Evolutionary conservation across 2,797 vertebrate species (phyloP).

Genomic region (Somateria mollissima): DNA sequence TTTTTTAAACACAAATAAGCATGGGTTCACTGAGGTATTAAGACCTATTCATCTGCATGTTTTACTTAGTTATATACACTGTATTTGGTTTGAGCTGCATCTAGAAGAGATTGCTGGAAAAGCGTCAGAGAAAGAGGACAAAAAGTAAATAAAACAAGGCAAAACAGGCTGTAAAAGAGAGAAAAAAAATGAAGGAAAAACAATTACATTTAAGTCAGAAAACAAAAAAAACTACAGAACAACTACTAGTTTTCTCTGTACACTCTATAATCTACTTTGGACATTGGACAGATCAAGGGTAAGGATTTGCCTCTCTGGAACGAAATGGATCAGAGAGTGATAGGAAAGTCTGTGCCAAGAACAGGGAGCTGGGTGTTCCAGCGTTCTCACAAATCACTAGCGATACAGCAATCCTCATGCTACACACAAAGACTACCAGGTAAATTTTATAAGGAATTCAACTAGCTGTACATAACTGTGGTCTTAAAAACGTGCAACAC

Average conservation of each 20-base stretch:
- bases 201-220: neutral
- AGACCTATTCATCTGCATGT: neutral
- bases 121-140: neutral
- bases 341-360: neutral
- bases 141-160: neutral
- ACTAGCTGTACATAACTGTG: neutral
- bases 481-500: neutral
- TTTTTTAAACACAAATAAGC: neutral
- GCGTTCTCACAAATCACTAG: neutral
- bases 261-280: neutral
- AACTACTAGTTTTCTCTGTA: neutral
- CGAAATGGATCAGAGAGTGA: neutral
- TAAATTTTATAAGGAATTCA: neutral
- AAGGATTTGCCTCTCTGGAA: neutral
- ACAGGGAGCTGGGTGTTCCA: neutral
- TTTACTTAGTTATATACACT: neutral
- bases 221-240: neutral
- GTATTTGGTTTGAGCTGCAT: neutral
- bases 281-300: neutral
- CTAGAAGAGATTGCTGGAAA: neutral
- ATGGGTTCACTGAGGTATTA: neutral
- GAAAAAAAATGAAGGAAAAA: neutral
- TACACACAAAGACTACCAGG: neutral
- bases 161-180: neutral
- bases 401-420: neutral